Evolutionary conservation across 2,797 vertebrate genomes (phyloP), one percentile per base, ranked within the genome.

Genomic region (Xenentodon cancila): DNA sequence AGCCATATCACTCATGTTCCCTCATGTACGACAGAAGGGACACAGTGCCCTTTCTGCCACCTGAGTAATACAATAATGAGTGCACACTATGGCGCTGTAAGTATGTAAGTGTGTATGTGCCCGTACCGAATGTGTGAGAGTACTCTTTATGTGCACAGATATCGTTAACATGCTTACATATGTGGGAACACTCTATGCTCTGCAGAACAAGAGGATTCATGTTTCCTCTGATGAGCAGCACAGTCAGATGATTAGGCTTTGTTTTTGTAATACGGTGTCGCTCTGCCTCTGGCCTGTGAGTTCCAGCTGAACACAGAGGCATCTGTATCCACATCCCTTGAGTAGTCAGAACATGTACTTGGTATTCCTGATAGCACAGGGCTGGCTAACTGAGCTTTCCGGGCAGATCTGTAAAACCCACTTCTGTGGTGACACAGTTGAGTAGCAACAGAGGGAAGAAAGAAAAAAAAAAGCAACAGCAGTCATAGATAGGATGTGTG

Each of bases 281-380:
- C 64, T 77, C 77, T 88, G 75, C 73, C 77, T 77, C 19, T 64
- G 72, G 85, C 62, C 75, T 72, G 76, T 64, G 34, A 64, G 58
- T 59, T 19, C 53, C 66, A 60, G 70, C 75, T 64, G 60, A 87
- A 83, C 86, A 81, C 74, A 66, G 80, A 84, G 68, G 74, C 79
- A 73, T 89, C 81, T 85, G 84, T 85, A 74, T 78, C 67, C 48
- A 49, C 53, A 19, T 71, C 81, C 76, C 77, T 68, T 37, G 70
- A 83, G 81, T 56, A 43, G 77, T 75, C 55, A 61, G 64, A 82
- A 78, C 73, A 64, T 65, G 75, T 67, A 75, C 82, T 91, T 87
- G 79, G 76, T 89, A 84, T 89, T 91, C 81, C 84, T 85, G 82
- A 82, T 86, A 80, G 82, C 86, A 75, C 63, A 9, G 81, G 78